Conservation (phyloP, 2,888 invertebrate genomes). For the Coelinius sp. region DNA sequence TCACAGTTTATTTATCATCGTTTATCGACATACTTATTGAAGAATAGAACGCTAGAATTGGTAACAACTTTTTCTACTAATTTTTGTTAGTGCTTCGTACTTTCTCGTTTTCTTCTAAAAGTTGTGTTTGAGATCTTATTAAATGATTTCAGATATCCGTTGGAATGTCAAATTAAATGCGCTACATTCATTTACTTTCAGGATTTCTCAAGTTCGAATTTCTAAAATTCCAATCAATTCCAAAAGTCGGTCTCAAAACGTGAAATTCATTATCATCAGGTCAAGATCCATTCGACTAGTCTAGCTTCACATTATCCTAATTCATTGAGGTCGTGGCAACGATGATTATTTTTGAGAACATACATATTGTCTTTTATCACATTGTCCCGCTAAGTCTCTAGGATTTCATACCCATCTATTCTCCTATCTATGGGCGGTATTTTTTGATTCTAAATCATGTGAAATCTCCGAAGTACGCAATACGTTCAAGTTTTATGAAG, state of each 20-base stretch:
- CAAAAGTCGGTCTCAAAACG: background rate
- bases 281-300: background rate
- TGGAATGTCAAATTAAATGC: slow-evolving; percentile 6
- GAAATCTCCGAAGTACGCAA: background rate
- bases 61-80: background rate
- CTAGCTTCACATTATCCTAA: slow-evolving; percentile 3
- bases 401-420: background rate
- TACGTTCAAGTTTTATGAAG: background rate
- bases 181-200: background rate
- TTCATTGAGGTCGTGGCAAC: slow-evolving; percentile 28
- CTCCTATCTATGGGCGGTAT: background rate
- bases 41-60: background rate
- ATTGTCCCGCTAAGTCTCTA: slow-evolving; percentile 44
- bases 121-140: background rate
- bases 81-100: background rate
- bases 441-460: no score
- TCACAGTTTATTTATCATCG: background rate
- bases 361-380: slow-evolving; percentile 60
- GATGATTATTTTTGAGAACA: slow-evolving; percentile 59
- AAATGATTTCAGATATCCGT: background rate
- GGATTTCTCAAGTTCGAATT: background rate
- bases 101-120: background rate
- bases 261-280: background rate
- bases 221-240: background rate
- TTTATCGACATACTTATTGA: background rate